Evolutionary conservation across 2,888 invertebrate species (phyloP).

Genomic region (Ischnus inquisitorius): DNA sequence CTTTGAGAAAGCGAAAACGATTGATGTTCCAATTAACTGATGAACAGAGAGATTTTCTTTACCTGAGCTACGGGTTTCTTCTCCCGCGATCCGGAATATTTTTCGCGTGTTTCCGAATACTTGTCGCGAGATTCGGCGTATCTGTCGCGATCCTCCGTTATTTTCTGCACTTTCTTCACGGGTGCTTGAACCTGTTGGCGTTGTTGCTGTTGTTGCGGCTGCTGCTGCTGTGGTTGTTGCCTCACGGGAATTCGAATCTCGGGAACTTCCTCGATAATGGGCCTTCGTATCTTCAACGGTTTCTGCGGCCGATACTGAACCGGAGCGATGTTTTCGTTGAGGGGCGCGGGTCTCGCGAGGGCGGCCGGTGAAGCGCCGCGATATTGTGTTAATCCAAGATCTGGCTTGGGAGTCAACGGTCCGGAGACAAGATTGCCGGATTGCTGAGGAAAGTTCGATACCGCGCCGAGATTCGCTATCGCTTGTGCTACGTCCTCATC

Average conservation of each 20-base stretch:
- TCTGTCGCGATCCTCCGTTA: constrained; percentile 41
- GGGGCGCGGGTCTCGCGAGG: constrained; percentile 40
- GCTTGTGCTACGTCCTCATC: constrained; percentile 73
- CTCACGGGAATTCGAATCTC: constrained; percentile 61
- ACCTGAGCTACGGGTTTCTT: constrained; percentile 91
- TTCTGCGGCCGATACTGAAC: constrained; percentile 76
- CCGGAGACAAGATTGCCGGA: constrained; percentile 61
- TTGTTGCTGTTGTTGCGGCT: constrained; percentile 45
- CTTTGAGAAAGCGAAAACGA: not conserved
- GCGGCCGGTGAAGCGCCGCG: constrained; percentile 48
- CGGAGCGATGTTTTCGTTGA: constrained; percentile 66
- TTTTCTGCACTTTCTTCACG: constrained; percentile 18
- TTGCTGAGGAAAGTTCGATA: constrained; percentile 68
- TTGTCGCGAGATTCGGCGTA: constrained; percentile 51
- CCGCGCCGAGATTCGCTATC: constrained; percentile 72
- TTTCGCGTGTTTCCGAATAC: constrained; percentile 26
- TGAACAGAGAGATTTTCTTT: not conserved
- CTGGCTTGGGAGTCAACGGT: constrained; percentile 66
- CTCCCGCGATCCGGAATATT: constrained; percentile 80
- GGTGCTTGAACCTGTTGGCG: constrained; percentile 56
- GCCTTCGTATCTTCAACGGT: constrained; percentile 76
- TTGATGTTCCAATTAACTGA: not conserved
- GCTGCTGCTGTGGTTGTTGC: constrained; percentile 53
- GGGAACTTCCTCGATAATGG: constrained; percentile 73
- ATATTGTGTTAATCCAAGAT: constrained; percentile 58